Evolutionary conservation across 1,140 invertebrate genomes (phyloP).

Genomic region (Physella acuta): DNA sequence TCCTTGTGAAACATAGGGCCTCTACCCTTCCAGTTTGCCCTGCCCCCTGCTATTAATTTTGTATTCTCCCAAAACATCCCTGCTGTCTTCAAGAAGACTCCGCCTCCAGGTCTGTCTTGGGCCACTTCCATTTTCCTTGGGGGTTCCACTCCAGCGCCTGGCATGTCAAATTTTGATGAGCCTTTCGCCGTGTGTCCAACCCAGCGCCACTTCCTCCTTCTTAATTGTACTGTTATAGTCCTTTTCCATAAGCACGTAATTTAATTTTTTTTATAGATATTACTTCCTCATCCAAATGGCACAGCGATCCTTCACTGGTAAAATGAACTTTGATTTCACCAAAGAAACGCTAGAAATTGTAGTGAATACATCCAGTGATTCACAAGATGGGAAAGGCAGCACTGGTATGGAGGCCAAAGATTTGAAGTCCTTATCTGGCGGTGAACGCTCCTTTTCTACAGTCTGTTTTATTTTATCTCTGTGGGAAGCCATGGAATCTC

Average conservation of each 20-base stretch:
- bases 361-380: constrained; percentile 40
- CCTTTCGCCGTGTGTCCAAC: too few species aligned
- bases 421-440: constrained; percentile 81
- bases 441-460: constrained; percentile 92
- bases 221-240: neutral
- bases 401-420: constrained; percentile 54
- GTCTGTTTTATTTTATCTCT: constrained; percentile 90
- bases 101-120: too few species aligned
- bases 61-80: too few species aligned
- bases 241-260: neutral
- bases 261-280: constrained; percentile 36
- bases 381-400: constrained; percentile 7
- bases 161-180: too few species aligned
- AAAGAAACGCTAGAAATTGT: constrained; percentile 51
- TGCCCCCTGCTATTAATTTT: too few species aligned
- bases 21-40: too few species aligned
- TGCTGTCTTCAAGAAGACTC: too few species aligned
- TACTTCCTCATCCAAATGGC: constrained; percentile 53
- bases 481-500: constrained; percentile 87
- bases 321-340: constrained; percentile 57
- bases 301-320: constrained; percentile 54
- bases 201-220: too few species aligned
- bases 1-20: too few species aligned
- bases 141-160: too few species aligned
- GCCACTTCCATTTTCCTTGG: too few species aligned